Evolutionary conservation across 2,797 vertebrate species (phyloP), one percentile per base, ranked within the genome.

Genomic region (Chelidonichthys spinosus): DNA sequence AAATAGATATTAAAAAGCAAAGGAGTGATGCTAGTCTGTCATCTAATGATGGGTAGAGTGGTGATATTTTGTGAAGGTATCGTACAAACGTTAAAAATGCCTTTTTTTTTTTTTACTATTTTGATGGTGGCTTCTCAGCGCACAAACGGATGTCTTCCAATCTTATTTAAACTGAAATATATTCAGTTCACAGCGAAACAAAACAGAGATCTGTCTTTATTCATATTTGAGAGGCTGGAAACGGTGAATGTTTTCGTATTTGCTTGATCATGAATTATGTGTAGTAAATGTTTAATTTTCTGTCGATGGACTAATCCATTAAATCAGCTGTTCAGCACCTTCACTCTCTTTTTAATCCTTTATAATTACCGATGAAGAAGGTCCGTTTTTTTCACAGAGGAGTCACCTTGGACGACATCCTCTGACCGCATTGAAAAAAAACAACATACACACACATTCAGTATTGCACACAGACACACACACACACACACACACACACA

Each of bases 371-470:
- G 69, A 81, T 72, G 66, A 70, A 74, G 55, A 58, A 53, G 36
- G 66, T 74, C 59, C 52, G 37, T 71, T 50, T 15, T 82, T 82
- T 63, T 84, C 78, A 85, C 76, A 49, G 53, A 89, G 85, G 89
- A 92, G 92, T 95, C 92, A 93, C 92, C 93, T 93, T 94, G 93
- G 85, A 89, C 76, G 17, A 72, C 78, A 85, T 89, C 85, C 76
- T 73, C 68, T 74, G 78, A 42, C 81, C 35, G 43, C 78, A 78
- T 74, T 66, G 72, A 72, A 72, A 56, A 72, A 15, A 32, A 58
- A 33, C 44, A 52, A 47, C 43, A 58, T 60, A 65, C 55, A 50
- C 65, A 49, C 44, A 42, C 43, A 49, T 62, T 43, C 15, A 69
- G 25, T 25, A 25, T 25, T 25, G 25, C 71, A 71, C 60, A 59